Conservation (phyloP, 2,888 invertebrate genomes). For the Leptinotarsa tumamoca region DNA sequence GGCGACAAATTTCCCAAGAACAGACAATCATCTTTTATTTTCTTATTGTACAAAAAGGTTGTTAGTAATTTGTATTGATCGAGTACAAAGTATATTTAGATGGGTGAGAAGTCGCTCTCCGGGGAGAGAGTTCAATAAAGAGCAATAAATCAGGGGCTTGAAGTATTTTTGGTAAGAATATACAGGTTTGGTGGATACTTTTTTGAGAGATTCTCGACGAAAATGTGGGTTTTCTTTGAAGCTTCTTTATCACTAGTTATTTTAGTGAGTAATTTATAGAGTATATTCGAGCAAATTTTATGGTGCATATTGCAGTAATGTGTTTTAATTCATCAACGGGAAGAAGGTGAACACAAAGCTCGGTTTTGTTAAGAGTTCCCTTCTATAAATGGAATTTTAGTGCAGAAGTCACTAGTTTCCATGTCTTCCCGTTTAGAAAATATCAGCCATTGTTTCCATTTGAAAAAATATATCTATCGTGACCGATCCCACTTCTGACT, state of each 20-base stretch:
- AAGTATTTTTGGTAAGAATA: constrained; percentile 18
- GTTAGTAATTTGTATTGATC: constrained; percentile 41
- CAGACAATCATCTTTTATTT: constrained; percentile 44
- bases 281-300: constrained; percentile 16
- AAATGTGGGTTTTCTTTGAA: not conserved
- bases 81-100: constrained; percentile 44
- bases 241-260: constrained; percentile 16
- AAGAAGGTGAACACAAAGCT: not conserved
- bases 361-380: not conserved
- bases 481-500: not conserved
- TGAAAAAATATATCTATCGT: not conserved
- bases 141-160: constrained; percentile 26
- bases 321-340: not conserved
- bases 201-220: not conserved
- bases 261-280: constrained; percentile 5
- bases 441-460: not conserved
- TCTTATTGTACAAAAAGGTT: constrained; percentile 39
- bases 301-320: constrained; percentile 9
- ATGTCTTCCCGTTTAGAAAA: constrained; percentile 9
- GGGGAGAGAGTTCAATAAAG: not conserved
- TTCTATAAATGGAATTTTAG: not conserved
- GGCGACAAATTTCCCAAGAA: constrained; percentile 43
- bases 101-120: not conserved
- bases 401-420: not conserved
- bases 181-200: constrained; percentile 8